Conservation (phyloP, 2,888 invertebrate species). For the Hemistola chrysoprasaria region DNA sequence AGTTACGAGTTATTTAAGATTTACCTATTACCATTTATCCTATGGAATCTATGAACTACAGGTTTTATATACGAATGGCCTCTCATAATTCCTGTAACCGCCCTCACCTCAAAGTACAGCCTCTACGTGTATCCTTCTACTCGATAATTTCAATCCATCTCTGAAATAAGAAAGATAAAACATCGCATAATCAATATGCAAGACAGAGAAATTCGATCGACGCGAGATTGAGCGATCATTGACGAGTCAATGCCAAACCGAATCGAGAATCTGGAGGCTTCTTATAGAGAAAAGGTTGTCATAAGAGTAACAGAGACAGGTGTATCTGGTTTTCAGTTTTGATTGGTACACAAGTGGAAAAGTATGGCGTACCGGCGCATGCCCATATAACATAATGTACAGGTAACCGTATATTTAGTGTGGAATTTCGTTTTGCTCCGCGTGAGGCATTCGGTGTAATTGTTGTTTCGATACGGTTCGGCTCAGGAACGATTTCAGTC, state of each 20-base stretch:
- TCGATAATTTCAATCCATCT: constrained; percentile 73
- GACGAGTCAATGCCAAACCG: constrained; percentile 58
- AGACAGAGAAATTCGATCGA: constrained; percentile 54
- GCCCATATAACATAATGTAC: too few species aligned
- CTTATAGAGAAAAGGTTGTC: constrained; percentile 23
- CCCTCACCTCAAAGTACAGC: constrained; percentile 48
- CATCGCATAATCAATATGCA: constrained; percentile 40
- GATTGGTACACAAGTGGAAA: constrained; percentile 41
- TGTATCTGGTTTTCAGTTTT: constrained; percentile 47
- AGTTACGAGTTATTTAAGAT: too few species aligned
- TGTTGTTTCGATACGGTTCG: constrained; percentile 63
- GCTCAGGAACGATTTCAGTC: constrained; percentile 37
- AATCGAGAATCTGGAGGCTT: constrained; percentile 48
- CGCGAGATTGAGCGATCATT: constrained; percentile 54
- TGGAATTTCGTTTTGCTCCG: constrained; percentile 55
- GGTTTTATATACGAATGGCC: constrained; percentile 26
- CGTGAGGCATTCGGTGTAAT: constrained; percentile 57
- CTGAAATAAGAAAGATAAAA: constrained; percentile 60
- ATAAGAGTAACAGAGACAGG: constrained; percentile 55
- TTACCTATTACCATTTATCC: too few species aligned
- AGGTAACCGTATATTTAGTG: constrained; percentile 62
- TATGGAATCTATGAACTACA: too few species aligned
- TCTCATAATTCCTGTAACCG: neutral
- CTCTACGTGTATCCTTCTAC: constrained; percentile 52
- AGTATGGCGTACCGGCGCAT: constrained; percentile 54